phyloP scores from a whole-genome alignment of 2,113 vertebrate species.

The Prochilodus magdalenae region DNA sequence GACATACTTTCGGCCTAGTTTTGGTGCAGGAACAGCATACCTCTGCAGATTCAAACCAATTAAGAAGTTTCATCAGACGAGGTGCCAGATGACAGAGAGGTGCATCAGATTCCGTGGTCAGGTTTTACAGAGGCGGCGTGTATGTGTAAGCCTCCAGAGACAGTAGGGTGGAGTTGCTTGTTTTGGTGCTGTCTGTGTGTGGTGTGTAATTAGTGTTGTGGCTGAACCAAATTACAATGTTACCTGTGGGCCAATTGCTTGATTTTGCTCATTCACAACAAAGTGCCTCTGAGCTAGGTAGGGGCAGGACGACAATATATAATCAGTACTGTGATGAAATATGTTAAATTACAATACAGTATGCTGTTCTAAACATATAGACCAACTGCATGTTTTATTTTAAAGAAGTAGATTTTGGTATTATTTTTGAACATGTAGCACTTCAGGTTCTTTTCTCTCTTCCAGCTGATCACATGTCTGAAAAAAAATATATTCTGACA shows the following conservation, averaged over 20 bases:
- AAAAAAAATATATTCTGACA: too few species aligned
- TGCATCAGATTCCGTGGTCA: background rate
- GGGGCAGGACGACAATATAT: too few species aligned
- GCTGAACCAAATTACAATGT: slow-evolving; percentile 12
- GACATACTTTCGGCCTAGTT: slow-evolving; percentile 45
- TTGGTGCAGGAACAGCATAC: slow-evolving; percentile 24
- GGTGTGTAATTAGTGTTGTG: slow-evolving; percentile 2
- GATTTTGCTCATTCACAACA: background rate
- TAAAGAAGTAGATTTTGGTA: too few species aligned
- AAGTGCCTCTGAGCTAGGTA: background rate
- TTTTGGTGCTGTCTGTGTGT: slow-evolving; percentile 12
- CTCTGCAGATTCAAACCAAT: slow-evolving; percentile 42
- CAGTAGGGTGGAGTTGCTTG: slow-evolving; percentile 20
- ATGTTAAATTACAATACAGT: too few species aligned
- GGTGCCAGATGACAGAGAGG: background rate
- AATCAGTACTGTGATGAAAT: too few species aligned
- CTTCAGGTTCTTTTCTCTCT: too few species aligned
- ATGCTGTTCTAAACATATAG: too few species aligned
- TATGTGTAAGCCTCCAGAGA: background rate
- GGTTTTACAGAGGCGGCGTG: slow-evolving; percentile 6
- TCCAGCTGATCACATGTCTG: too few species aligned
- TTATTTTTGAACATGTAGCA: too few species aligned
- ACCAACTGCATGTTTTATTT: too few species aligned
- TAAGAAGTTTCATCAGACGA: slow-evolving; percentile 20
- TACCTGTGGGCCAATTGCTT: background rate